Conservation (phyloP, 1,140 invertebrate species). For the Dryas iulia region DNA sequence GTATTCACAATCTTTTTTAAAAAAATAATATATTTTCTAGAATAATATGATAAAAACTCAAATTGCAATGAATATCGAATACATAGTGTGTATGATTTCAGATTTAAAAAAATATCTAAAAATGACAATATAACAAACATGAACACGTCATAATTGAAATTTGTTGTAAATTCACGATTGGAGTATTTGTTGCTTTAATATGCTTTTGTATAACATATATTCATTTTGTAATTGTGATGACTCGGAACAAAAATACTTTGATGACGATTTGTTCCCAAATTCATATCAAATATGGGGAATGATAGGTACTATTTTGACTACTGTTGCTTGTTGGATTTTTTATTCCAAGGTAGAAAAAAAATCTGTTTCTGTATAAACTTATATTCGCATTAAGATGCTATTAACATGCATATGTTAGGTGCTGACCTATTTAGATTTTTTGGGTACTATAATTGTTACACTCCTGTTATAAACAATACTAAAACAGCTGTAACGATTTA, state of each 20-base stretch:
- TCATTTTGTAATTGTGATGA: conserved; percentile 59
- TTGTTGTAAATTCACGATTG: neutral
- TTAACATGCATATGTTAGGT: too few relatives aligned
- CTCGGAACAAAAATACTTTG: conserved; percentile 28
- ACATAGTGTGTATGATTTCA: neutral
- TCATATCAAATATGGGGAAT: conserved; percentile 60
- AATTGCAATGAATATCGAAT: neutral
- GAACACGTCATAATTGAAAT: neutral
- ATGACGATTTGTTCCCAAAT: conserved; percentile 50
- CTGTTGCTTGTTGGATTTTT: conserved; percentile 52
- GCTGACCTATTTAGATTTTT: too few relatives aligned
- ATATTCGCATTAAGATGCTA: too few relatives aligned
- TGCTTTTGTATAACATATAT: conserved; percentile 9
- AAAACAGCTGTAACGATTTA: too few relatives aligned
- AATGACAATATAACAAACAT: neutral
- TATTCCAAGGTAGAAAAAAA: conserved; percentile 46
- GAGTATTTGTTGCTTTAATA: neutral
- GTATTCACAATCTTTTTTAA: too few relatives aligned
- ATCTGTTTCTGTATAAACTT: too few relatives aligned
- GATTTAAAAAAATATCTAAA: neutral
- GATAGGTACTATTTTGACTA: conserved; percentile 55
- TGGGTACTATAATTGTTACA: too few relatives aligned
- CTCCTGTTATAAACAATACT: too few relatives aligned
- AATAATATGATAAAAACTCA: too few relatives aligned
- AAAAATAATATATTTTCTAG: too few relatives aligned